phyloP scores from a whole-genome alignment of 2,113 vertebrate species.

The Catharus fuscescens region DNA sequence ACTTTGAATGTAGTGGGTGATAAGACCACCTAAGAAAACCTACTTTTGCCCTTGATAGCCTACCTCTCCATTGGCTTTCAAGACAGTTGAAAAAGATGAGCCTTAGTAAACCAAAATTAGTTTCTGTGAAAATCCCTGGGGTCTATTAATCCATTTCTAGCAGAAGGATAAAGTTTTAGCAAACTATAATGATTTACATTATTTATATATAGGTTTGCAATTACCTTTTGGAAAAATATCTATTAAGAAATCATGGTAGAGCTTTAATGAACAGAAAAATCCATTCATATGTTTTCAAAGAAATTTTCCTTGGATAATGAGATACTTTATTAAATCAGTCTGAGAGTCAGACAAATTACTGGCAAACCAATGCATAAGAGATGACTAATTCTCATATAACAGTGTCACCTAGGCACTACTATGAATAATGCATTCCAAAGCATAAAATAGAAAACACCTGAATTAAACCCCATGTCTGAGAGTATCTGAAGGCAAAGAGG shows the following conservation, averaged over 20 bases:
- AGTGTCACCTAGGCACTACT: neutral
- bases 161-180: neutral
- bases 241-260: neutral
- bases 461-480: neutral
- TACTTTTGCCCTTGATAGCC: neutral
- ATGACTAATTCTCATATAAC: slow-evolving; percentile 16
- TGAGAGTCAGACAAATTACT: slow-evolving; percentile 19
- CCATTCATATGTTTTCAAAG: slow-evolving; percentile 18
- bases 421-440: slow-evolving; percentile 28
- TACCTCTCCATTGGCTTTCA: neutral
- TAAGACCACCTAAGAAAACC: neutral
- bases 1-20: neutral
- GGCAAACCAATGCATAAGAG: neutral
- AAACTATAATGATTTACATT: neutral
- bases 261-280: slow-evolving; percentile 35
- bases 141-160: neutral
- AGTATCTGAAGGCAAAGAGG: neutral
- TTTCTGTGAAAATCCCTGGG: neutral
- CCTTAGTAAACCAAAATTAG: neutral
- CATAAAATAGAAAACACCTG: slow-evolving; percentile 29
- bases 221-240: neutral
- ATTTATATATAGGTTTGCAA: slow-evolving; percentile 17
- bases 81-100: neutral
- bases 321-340: slow-evolving; percentile 1
- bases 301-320: slow-evolving; percentile 24